Evolutionary conservation across 2,797 vertebrate genomes (phyloP).

Genomic region (Sebastes hubbsi): DNA sequence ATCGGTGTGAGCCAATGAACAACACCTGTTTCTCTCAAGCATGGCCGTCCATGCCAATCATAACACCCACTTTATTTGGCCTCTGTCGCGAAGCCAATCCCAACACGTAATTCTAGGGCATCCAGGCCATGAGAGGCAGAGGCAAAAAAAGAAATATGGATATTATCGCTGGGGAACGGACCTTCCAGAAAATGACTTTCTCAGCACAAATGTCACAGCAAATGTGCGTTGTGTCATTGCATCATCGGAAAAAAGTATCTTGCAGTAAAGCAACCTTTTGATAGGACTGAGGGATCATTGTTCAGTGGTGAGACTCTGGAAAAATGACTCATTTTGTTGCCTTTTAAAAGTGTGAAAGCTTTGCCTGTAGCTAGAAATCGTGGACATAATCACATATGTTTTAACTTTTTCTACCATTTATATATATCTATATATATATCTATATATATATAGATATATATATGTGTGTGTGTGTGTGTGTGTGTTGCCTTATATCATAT

Average conservation of each 20-base stretch:
- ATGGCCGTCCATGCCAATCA: slow-evolving; percentile 68
- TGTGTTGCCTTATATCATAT: not conserved
- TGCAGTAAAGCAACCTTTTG: slow-evolving; percentile 46
- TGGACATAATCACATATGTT: not conserved
- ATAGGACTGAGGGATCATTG: slow-evolving; percentile 67
- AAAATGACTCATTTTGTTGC: slow-evolving; percentile 54
- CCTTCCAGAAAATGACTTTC: slow-evolving; percentile 65
- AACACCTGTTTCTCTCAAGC: slow-evolving; percentile 74
- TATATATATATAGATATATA: not conserved
- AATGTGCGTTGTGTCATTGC: slow-evolving; percentile 67
- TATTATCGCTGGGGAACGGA: slow-evolving; percentile 51
- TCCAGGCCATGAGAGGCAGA: slow-evolving; percentile 49
- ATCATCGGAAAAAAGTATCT: slow-evolving; percentile 64
- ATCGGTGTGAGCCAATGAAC: slow-evolving; percentile 74
- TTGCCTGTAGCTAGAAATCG: slow-evolving; percentile 20
- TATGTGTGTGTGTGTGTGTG: not conserved
- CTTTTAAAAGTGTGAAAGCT: slow-evolving; percentile 33
- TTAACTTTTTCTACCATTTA: not conserved
- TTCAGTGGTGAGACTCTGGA: slow-evolving; percentile 43
- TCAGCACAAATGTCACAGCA: slow-evolving; percentile 58
- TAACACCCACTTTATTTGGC: slow-evolving; percentile 78
- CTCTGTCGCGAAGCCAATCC: slow-evolving; percentile 70
- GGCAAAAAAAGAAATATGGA: slow-evolving; percentile 60
- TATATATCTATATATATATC: not conserved
- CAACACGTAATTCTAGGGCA: slow-evolving; percentile 69